Conservation (phyloP, 1,140 invertebrate genomes). For the Papilio polytes region DNA sequence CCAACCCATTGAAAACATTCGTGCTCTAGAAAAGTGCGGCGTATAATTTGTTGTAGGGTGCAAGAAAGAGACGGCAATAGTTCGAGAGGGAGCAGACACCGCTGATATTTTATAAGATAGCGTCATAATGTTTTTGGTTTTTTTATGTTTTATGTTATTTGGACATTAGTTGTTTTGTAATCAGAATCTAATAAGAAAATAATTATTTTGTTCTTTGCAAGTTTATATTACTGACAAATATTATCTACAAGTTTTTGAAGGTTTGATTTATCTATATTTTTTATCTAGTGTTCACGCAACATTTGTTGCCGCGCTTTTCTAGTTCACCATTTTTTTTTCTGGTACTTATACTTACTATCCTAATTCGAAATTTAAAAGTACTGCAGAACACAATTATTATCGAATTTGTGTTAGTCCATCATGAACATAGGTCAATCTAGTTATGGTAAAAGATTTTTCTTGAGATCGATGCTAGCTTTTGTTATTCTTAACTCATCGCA, state of each 20-base stretch:
- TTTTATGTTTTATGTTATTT: background rate
- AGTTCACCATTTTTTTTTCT: too few relatives aligned
- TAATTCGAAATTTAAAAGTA: too few relatives aligned
- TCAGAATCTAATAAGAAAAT: background rate
- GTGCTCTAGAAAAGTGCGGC: background rate
- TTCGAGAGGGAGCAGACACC: background rate
- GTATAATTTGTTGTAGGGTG: conserved; percentile 13
- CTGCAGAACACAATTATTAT: too few relatives aligned
- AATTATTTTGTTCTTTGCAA: too few relatives aligned
- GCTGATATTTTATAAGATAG: conserved; percentile 12
- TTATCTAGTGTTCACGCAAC: too few relatives aligned
- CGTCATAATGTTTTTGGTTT: background rate
- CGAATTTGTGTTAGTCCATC: too few relatives aligned
- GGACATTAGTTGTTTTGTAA: background rate
- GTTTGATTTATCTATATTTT: too few relatives aligned
- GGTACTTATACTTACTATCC: too few relatives aligned
- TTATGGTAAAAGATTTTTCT: background rate
- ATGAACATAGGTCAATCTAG: too few relatives aligned
- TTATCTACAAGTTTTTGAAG: too few relatives aligned
- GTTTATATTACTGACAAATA: background rate
- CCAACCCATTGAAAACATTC: conserved; percentile 2
- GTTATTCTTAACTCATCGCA: background rate
- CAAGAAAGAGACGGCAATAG: background rate
- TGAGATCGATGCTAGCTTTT: background rate
- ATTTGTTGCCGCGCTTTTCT: too few relatives aligned